phyloP scores from a whole-genome alignment of 2,888 invertebrate genomes.

The Zygogramma bicolorata region DNA sequence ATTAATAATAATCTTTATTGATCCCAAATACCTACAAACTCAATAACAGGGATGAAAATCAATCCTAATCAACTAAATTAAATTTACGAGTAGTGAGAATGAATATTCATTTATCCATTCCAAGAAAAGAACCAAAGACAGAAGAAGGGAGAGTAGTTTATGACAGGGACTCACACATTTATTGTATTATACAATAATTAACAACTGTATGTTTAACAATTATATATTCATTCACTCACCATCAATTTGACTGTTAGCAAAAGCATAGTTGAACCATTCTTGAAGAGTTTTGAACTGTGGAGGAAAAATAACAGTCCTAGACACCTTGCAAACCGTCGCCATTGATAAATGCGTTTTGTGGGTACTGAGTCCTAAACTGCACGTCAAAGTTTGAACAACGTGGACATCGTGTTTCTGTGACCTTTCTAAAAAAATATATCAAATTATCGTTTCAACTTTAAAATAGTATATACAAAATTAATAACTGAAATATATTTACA shows the following conservation, averaged over 20 bases:
- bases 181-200: background rate
- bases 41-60: too few species aligned
- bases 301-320: constrained; percentile 91
- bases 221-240: constrained; percentile 70
- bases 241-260: constrained; percentile 94
- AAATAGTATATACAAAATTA: too few species aligned
- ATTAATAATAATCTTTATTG: too few species aligned
- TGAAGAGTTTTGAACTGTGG: constrained; percentile 94
- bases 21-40: too few species aligned
- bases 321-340: constrained; percentile 94
- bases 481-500: too few species aligned
- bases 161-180: too few species aligned
- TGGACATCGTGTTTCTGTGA: constrained; percentile 75
- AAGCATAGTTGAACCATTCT: constrained; percentile 98
- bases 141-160: too few species aligned
- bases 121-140: too few species aligned
- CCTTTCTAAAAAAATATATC: constrained; percentile 46
- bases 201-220: background rate
- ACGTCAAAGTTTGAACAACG: constrained; percentile 91
- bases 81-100: too few species aligned
- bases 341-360: constrained; percentile 85
- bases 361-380: constrained; percentile 83
- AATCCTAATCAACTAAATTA: too few species aligned
- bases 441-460: too few species aligned
- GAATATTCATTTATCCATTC: too few species aligned